Evolutionary conservation across 2,113 vertebrate species (phyloP).

Genomic region (Myrmecobius fasciatus): DNA sequence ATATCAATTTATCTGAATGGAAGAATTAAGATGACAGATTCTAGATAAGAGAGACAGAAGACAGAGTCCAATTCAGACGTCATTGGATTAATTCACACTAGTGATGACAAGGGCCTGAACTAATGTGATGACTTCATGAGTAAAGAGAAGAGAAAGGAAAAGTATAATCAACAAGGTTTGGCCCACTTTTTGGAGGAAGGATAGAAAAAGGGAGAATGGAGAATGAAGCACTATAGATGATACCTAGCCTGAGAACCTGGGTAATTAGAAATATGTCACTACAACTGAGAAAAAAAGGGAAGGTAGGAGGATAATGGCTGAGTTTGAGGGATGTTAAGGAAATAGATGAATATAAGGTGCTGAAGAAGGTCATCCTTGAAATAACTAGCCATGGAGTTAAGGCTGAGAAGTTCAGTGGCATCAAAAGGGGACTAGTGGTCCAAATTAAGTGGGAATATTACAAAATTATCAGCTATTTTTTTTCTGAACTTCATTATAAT

Average conservation of each 20-base stretch:
- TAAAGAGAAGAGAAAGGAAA: not conserved
- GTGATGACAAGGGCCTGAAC: not conserved
- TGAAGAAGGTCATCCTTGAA: not conserved
- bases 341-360: not conserved
- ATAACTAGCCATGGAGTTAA: not conserved
- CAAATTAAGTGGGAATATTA: not conserved
- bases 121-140: not conserved
- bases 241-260: not conserved
- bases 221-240: not conserved
- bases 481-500: not conserved
- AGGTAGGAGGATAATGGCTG: not conserved
- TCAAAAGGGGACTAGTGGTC: too few species aligned
- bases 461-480: not conserved
- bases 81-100: not conserved
- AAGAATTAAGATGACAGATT: not conserved
- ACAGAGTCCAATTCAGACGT: not conserved
- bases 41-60: not conserved
- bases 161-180: not conserved
- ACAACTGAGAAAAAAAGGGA: not conserved
- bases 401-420: not conserved
- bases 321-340: not conserved
- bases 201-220: not conserved
- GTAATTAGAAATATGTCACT: not conserved
- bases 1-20: not conserved
- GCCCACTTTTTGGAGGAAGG: not conserved